These are phyloP conservation scores for Eleginops maclovinus DNA, from an alignment of 2,113 vertebrate species.

Conservation along the genomic window DNA sequence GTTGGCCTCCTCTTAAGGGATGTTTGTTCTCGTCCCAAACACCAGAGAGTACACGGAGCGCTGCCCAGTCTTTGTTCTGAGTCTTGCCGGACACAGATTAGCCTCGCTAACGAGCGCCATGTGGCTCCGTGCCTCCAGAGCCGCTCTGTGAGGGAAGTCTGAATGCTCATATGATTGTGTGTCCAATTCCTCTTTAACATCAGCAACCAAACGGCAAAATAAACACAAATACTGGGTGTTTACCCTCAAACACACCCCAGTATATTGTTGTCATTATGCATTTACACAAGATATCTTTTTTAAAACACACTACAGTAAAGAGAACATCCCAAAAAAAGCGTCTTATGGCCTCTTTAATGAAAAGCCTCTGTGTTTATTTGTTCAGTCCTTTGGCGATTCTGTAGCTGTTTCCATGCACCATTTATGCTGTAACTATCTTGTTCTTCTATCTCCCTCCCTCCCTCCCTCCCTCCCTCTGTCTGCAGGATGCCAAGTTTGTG, in stretches of 20 bases:
- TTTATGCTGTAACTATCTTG: no score
- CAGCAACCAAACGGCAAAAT: background rate
- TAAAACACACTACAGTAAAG: no score
- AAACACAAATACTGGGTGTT: constrained; percentile 1
- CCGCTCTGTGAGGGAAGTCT: constrained; percentile 15
- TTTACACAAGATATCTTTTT: no score
- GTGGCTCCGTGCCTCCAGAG: constrained; percentile 59
- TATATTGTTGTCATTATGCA: no score
- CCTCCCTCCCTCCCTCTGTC: background rate
- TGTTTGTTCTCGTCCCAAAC: constrained; percentile 53
- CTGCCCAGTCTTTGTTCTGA: constrained; percentile 71
- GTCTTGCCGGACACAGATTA: constrained; percentile 60
- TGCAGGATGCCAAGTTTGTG: constrained; percentile 96
- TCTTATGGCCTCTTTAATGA: no score
- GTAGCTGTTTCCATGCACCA: no score
- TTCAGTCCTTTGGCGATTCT: no score
- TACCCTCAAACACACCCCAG: background rate
- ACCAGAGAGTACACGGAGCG: constrained; percentile 33
- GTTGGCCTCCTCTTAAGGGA: constrained; percentile 24
- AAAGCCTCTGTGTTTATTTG: no score
- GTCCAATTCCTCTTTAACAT: constrained; percentile 6
- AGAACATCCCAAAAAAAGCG: no score
- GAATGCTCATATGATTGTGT: constrained; percentile 13
- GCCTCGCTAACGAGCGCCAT: constrained; percentile 58
- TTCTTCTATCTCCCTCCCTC: no score